phyloP scores from a whole-genome alignment of 2,113 vertebrate species.

The Hystrix cristata region DNA sequence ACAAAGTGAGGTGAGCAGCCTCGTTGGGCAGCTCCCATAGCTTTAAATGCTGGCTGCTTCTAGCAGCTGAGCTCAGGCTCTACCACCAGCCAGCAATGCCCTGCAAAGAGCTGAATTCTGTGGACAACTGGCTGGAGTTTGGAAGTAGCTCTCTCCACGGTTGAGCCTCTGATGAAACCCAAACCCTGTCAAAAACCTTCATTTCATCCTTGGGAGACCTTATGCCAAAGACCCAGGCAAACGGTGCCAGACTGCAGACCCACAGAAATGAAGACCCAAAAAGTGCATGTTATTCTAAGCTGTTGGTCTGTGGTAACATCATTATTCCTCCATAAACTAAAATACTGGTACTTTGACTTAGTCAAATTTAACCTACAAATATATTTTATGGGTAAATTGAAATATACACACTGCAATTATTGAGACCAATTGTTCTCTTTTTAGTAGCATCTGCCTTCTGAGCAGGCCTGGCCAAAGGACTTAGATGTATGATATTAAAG shows the following conservation, averaged over 20 bases:
- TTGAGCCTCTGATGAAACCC: background rate
- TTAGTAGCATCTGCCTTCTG: constrained; percentile 18
- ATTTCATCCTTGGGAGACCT: background rate
- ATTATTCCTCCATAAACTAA: background rate
- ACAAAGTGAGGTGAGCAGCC: background rate
- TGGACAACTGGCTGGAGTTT: background rate
- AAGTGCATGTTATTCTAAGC: background rate
- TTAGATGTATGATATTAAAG: background rate
- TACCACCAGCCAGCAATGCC: background rate
- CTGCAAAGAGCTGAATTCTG: background rate
- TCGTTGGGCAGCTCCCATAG: background rate
- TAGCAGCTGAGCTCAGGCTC: background rate
- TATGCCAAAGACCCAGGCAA: background rate
- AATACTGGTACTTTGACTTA: constrained; percentile 9
- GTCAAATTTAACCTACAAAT: background rate
- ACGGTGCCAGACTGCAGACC: background rate
- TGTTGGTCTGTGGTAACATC: background rate
- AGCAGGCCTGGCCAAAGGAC: background rate
- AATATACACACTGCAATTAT: background rate
- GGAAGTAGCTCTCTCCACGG: background rate
- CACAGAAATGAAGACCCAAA: background rate
- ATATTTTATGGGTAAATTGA: background rate
- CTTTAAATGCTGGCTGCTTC: background rate
- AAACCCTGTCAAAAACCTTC: background rate
- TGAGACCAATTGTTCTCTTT: background rate